Percentiles rank a stretch among this genome's conserved stretches.
Evolutionary conservation across 2,113 vertebrate genomes (phyloP).

Genomic region (Cyprinodon tularosa): DNA sequence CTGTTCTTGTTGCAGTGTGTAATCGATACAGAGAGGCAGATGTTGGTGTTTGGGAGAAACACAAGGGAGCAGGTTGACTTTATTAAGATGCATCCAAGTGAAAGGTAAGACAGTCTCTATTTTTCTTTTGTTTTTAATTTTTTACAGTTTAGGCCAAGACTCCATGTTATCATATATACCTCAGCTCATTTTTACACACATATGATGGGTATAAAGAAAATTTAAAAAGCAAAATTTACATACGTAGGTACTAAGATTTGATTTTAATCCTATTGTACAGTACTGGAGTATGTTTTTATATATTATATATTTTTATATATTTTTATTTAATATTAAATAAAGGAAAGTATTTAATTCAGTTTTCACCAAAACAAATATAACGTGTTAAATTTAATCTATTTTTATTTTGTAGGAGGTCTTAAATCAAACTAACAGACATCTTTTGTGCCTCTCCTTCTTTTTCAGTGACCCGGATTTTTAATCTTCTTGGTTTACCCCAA

Average conservation of each 20-base stretch:
- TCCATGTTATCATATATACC: neutral
- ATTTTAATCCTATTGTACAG: neutral
- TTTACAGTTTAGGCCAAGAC: neutral
- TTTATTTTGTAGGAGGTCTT: neutral
- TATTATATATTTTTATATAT: too few relatives aligned
- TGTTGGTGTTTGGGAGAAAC: constrained; percentile 82
- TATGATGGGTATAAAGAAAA: neutral
- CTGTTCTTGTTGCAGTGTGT: constrained; percentile 76
- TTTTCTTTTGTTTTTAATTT: neutral
- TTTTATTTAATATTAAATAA: too few relatives aligned
- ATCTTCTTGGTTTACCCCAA: neutral
- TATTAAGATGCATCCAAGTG: constrained; percentile 28
- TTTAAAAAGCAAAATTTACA: neutral
- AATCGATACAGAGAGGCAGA: constrained; percentile 88
- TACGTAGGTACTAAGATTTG: too few relatives aligned
- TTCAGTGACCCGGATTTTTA: constrained; percentile 16
- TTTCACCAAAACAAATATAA: too few relatives aligned
- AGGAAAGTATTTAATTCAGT: too few relatives aligned
- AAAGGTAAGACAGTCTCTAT: constrained; percentile 27
- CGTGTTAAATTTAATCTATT: too few relatives aligned
- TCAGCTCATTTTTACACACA: neutral
- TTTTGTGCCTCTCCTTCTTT: constrained; percentile 1
- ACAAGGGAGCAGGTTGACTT: constrained; percentile 86
- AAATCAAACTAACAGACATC: neutral
- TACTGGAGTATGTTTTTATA: neutral